Conservation (phyloP, 1,140 invertebrate species). For the Nephila pilipes region DNA sequence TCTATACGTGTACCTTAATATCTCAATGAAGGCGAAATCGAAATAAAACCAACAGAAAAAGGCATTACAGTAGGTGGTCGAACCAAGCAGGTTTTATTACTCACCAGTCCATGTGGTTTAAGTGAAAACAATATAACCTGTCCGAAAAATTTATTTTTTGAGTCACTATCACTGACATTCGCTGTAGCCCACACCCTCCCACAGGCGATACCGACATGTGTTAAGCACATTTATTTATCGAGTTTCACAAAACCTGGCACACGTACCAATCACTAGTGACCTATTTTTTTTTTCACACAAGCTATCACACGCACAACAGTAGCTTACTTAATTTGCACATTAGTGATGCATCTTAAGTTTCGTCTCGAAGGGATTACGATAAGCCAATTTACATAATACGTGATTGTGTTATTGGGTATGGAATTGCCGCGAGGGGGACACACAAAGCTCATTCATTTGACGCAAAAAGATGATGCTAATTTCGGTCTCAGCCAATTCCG, state of each 20-base stretch:
- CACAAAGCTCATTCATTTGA: slow-evolving; percentile 26
- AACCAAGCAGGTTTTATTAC: no score
- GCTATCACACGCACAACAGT: background rate
- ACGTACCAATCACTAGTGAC: background rate
- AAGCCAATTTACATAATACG: background rate
- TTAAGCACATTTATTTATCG: no score
- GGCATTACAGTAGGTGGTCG: no score
- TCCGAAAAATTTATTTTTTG: no score
- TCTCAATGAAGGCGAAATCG: no score
- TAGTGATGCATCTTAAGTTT: background rate
- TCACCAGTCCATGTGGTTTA: no score
- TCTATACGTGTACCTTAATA: no score
- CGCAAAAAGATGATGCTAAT: slow-evolving; percentile 1
- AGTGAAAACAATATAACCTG: no score
- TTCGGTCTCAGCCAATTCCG: slow-evolving; percentile 52
- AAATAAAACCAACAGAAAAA: no score
- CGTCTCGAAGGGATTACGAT: background rate
- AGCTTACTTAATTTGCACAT: background rate
- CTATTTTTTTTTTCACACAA: background rate
- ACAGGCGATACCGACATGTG: no score
- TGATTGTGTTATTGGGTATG: background rate
- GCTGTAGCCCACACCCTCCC: no score
- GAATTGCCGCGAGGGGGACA: background rate
- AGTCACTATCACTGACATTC: no score
- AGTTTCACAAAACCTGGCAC: background rate